A percentile compares a stretch with the other conserved stretches of the same genome.
phyloP scores from a whole-genome alignment of 2,888 invertebrate species.

The Brachypalpus laphriformis region DNA sequence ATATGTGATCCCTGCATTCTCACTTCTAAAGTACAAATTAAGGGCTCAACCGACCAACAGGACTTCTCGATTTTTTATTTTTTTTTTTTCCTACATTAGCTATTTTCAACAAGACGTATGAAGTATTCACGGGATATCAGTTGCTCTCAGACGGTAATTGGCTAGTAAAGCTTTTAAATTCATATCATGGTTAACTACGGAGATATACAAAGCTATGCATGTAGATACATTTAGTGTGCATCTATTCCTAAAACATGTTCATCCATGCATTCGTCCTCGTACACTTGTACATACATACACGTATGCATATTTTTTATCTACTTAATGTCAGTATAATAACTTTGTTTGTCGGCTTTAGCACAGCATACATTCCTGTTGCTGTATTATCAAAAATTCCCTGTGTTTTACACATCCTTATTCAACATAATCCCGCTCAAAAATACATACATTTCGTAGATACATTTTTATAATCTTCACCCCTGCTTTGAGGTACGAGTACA shows the following conservation, averaged over 20 bases:
- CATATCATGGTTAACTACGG: constrained; percentile 60
- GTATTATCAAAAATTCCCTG: constrained; percentile 64
- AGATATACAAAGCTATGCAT: neutral
- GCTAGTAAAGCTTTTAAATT: constrained; percentile 75
- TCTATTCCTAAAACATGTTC: constrained; percentile 37
- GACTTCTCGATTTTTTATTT: neutral
- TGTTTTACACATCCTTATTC: constrained; percentile 43
- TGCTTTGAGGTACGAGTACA: neutral
- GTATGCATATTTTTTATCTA: neutral
- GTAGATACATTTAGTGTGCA: neutral
- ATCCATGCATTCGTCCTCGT: too few species aligned
- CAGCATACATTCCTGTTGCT: constrained; percentile 17
- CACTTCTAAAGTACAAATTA: neutral
- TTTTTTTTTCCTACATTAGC: neutral
- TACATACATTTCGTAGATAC: neutral
- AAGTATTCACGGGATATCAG: constrained; percentile 51
- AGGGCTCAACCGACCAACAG: neutral
- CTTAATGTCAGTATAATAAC: constrained; percentile 16
- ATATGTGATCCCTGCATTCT: neutral
- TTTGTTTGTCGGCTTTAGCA: constrained; percentile 28
- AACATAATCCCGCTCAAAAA: constrained; percentile 36
- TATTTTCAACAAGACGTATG: constrained; percentile 13
- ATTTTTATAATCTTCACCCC: constrained; percentile 28
- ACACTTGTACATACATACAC: neutral
- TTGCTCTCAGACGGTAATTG: constrained; percentile 76